Evolutionary conservation across 2,888 invertebrate genomes (phyloP), one percentile per base, ranked within the genome.

Genomic region (Aphidoletes aphidimyza): DNA sequence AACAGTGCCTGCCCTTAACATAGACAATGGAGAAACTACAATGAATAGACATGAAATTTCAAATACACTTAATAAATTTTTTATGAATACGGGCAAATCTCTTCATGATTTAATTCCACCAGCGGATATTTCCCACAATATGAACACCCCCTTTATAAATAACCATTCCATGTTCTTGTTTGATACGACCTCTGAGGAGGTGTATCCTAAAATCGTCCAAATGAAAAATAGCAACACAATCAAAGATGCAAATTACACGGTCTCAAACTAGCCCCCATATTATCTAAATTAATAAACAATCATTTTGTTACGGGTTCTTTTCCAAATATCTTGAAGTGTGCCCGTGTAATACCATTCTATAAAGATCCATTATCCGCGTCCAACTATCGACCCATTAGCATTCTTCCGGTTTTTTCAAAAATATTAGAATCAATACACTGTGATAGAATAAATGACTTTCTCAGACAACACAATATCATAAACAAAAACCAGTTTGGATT

Each of bases 331-430:
- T 19, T 54, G n/a, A 54, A 54, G 22, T 54, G 54, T 19, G 9
- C 54, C 6, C 9, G 54, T 14, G 17, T 54, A 8, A n/a, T 54
- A 54, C 54, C 54, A 5, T 11, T 54, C n/a, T 54, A 14, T 19
- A 54, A 54, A 54, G 17, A 5, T 5, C 9, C 9, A n/a, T 5
- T 11, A 6, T n/a, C 54, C 5, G 9, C 22, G 17, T 11, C 6
- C 54, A 54, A 54, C 17, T 54, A 54, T n/a, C 17, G 54, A 14
- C 54, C 54, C 17, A 54, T 54, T n/a, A 54, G 54, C 54, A 54
- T 54, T 54, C 54, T 54, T 19, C 54, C 54, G 5, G 17, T n/a
- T 5, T n/a, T 54, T 6, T n/a, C 54, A n/a, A 54, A 54, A n/a
- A 54, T 54, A 14, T n/a, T 54, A 5, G 54, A 54, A 54, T n/a